Evolutionary conservation across 2,113 vertebrate genomes (phyloP).

Genomic region (Pterocles gutturalis): DNA sequence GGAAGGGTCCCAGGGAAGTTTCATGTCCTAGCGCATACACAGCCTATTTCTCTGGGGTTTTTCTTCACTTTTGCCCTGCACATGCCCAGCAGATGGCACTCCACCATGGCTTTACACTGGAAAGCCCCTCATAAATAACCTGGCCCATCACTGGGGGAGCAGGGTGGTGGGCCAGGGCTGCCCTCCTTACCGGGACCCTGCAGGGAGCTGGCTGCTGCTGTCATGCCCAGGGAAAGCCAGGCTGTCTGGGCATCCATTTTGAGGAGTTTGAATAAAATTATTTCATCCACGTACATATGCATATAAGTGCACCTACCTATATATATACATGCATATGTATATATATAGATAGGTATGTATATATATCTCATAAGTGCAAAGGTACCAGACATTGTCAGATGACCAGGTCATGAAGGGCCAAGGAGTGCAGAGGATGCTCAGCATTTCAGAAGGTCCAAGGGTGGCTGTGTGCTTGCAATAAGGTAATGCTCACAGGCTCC

Average conservation of each 20-base stretch:
- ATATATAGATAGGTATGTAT: background rate
- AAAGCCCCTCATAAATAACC: background rate
- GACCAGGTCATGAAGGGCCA: background rate
- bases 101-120: background rate
- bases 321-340: too few relatives aligned
- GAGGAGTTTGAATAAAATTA: background rate
- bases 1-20: background rate
- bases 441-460: background rate
- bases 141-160: background rate
- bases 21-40: background rate
- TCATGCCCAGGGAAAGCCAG: background rate
- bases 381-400: background rate
- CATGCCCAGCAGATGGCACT: conserved; percentile 65
- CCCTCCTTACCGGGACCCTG: background rate
- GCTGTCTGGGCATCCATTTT: background rate
- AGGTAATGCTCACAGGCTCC: background rate
- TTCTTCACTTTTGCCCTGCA: background rate
- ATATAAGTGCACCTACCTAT: too few relatives aligned
- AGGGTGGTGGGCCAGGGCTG: background rate
- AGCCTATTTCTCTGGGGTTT: background rate
- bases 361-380: background rate
- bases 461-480: background rate
- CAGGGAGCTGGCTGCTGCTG: background rate
- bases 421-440: background rate
- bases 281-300: background rate